These are phyloP conservation scores for Hypomecis atomaria DNA, from an alignment of 2,888 invertebrate genomes.

Conservation along the genomic window DNA sequence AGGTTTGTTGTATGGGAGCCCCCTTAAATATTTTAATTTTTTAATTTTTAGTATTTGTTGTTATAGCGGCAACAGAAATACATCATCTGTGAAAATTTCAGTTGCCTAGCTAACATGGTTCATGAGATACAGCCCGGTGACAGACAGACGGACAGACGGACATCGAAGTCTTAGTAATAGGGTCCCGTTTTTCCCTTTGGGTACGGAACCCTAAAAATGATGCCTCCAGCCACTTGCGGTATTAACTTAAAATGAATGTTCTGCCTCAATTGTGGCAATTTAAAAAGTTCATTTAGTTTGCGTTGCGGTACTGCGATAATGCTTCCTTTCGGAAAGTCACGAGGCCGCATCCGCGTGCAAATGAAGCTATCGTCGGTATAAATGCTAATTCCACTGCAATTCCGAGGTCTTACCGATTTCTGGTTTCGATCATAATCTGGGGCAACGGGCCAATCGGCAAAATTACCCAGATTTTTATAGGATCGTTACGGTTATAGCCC, in stretches of 20 bases:
- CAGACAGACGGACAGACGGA: too few relatives aligned
- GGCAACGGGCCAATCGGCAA: constrained; percentile 41
- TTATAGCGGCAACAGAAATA: too few relatives aligned
- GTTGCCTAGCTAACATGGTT: too few relatives aligned
- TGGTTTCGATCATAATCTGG: constrained; percentile 50
- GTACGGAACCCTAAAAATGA: too few relatives aligned
- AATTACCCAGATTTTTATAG: constrained; percentile 34
- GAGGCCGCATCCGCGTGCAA: constrained; percentile 56
- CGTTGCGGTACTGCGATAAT: constrained; percentile 14
- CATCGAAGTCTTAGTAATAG: too few relatives aligned
- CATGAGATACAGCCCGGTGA: too few relatives aligned
- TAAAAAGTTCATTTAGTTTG: constrained; percentile 20
- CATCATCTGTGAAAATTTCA: too few relatives aligned
- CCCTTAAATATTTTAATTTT: too few relatives aligned
- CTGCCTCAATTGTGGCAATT: neutral
- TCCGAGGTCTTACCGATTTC: constrained; percentile 53
- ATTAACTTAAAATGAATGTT: neutral
- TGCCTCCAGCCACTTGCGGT: too few relatives aligned
- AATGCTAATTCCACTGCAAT: constrained; percentile 57
- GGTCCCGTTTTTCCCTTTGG: too few relatives aligned
- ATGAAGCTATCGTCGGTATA: constrained; percentile 47
- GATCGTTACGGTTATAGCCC: constrained; percentile 25
- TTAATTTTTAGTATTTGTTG: too few relatives aligned
- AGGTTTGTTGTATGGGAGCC: too few relatives aligned
- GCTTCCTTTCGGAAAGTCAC: constrained; percentile 47